These are phyloP conservation scores for Tipula vernalis DNA, from an alignment of 2,888 invertebrate genomes.

Conservation along the genomic window DNA sequence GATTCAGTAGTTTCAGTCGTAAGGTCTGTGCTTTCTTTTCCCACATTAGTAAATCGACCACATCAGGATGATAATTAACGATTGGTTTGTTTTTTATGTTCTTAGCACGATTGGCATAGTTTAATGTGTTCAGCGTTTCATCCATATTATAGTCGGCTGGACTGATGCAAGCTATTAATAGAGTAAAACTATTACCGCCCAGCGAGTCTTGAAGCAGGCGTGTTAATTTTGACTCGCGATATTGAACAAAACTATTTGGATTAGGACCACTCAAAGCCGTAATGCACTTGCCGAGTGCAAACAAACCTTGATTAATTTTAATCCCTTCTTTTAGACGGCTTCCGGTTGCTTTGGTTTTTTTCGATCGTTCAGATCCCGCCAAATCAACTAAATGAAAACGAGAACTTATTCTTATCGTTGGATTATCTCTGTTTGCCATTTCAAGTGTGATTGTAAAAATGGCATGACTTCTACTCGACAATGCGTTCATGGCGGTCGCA, in stretches of 20 bases:
- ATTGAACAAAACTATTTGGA: slow-evolving; percentile 50
- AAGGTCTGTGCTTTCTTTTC: slow-evolving; percentile 31
- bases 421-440: slow-evolving; percentile 38
- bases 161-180: slow-evolving; percentile 93
- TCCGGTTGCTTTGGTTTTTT: slow-evolving; percentile 82
- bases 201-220: slow-evolving; percentile 85
- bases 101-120: slow-evolving; percentile 78
- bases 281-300: slow-evolving; percentile 89
- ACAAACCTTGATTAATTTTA: slow-evolving; percentile 82
- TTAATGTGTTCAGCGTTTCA: slow-evolving; percentile 77
- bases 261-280: slow-evolving; percentile 69
- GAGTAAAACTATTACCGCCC: slow-evolving; percentile 87
- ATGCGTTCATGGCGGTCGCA: slow-evolving; percentile 83
- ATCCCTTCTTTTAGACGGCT: slow-evolving; percentile 80
- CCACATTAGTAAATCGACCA: slow-evolving; percentile 60
- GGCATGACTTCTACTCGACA: slow-evolving; percentile 82
- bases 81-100: slow-evolving; percentile 83
- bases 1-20: background rate
- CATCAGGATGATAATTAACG: slow-evolving; percentile 70
- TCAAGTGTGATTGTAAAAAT: slow-evolving; percentile 66
- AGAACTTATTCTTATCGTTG: slow-evolving; percentile 54
- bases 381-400: slow-evolving; percentile 87
- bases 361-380: slow-evolving; percentile 82
- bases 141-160: slow-evolving; percentile 81
- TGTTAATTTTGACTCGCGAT: slow-evolving; percentile 86